These are phyloP conservation scores for Cristatella mucedo DNA, from an alignment of 2,888 invertebrate species.

Conservation along the genomic window DNA sequence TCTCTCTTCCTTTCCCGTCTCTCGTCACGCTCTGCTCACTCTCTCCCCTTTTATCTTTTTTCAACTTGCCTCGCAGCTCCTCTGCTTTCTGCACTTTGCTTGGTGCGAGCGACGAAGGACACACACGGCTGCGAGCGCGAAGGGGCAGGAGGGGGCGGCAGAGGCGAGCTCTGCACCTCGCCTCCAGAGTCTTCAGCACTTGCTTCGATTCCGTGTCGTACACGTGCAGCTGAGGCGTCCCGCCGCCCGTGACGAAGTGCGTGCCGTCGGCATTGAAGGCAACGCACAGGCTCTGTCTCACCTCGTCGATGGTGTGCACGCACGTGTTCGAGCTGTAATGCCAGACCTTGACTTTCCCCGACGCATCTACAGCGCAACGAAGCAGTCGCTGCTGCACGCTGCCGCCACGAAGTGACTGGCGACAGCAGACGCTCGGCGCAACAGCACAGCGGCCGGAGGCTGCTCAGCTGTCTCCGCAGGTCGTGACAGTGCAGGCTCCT, in stretches of 20 bases:
- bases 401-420: too few species aligned
- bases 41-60: not conserved
- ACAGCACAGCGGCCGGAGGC: too few species aligned
- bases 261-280: slow-evolving; percentile 23
- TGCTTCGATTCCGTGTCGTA: slow-evolving; percentile 31
- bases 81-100: too few species aligned
- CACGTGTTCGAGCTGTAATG: slow-evolving; percentile 31
- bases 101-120: too few species aligned
- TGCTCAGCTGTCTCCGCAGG: too few species aligned
- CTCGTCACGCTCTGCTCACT: too few species aligned
- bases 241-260: slow-evolving; percentile 27
- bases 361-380: slow-evolving; percentile 24
- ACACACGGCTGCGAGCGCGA: too few species aligned
- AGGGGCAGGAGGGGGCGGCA: too few species aligned
- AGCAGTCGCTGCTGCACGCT: too few species aligned
- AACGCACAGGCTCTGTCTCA: slow-evolving; percentile 22
- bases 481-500: too few species aligned
- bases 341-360: slow-evolving; percentile 34
- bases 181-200: slow-evolving; percentile 22
- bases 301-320: slow-evolving; percentile 25
- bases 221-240: slow-evolving; percentile 24
- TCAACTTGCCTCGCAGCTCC: not conserved
- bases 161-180: slow-evolving; percentile 22
- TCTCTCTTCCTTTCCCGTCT: too few species aligned
- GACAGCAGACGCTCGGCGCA: too few species aligned